These are phyloP conservation scores for Tenthredo notha DNA, from an alignment of 2,888 invertebrate species.

Conservation along the genomic window DNA sequence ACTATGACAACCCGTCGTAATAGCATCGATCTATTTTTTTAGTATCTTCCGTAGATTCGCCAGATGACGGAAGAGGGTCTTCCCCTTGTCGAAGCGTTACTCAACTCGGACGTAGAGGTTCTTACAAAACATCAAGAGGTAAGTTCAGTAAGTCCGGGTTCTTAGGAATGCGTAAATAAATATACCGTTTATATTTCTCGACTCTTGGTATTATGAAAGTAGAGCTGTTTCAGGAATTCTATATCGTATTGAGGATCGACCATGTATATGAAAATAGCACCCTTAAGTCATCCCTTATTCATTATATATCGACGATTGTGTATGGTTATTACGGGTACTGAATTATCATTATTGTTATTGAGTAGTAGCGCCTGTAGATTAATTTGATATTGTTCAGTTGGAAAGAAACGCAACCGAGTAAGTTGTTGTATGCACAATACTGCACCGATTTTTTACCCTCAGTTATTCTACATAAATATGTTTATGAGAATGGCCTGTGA, in stretches of 20 bases:
- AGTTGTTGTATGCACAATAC: conserved; percentile 9
- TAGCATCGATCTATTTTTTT: conserved; percentile 69
- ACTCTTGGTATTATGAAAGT: conserved; percentile 63
- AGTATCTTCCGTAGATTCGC: conserved; percentile 83
- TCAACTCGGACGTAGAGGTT: conserved; percentile 89
- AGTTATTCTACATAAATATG: background rate
- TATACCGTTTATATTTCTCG: conserved; percentile 57
- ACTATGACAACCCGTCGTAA: conserved; percentile 4
- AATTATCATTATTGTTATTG: conserved; percentile 22
- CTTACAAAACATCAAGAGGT: conserved; percentile 94
- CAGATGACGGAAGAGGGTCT: conserved; percentile 88
- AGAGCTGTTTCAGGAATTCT: conserved; percentile 67
- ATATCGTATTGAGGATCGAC: conserved; percentile 62
- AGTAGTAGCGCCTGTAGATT: conserved; percentile 47
- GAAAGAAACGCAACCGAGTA: background rate
- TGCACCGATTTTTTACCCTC: conserved; percentile 5
- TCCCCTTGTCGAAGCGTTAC: conserved; percentile 85
- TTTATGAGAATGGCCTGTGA: conserved; percentile 36
- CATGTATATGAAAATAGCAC: conserved; percentile 31
- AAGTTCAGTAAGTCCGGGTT: conserved; percentile 75
- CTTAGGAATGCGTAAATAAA: conserved; percentile 14
- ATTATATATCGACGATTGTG: conserved; percentile 29
- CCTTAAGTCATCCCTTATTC: background rate
- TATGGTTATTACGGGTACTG: conserved; percentile 32
- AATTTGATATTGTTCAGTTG: background rate